These are phyloP conservation scores for Petrocephalus schoutedeni DNA, from an alignment of 2,797 vertebrate genomes.

Conservation along the genomic window DNA sequence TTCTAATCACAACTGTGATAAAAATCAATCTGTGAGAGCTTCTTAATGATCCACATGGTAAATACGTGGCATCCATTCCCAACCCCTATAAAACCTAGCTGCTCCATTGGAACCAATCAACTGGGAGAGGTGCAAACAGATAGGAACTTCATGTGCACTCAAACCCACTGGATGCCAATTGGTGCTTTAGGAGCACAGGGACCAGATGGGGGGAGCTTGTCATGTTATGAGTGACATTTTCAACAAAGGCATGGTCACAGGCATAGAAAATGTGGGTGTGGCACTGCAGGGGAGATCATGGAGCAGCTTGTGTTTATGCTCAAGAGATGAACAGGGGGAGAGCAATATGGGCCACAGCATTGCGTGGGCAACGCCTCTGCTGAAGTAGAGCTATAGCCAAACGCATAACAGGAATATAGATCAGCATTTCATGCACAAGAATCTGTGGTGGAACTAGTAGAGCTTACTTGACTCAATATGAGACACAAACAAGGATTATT, in stretches of 20 bases:
- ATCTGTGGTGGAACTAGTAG: neutral
- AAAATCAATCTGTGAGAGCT: conserved; percentile 1
- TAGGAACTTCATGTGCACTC: conserved; percentile 33
- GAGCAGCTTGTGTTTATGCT: conserved; percentile 28
- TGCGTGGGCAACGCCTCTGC: neutral
- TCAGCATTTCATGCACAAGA: neutral
- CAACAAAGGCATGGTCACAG: conserved; percentile 30
- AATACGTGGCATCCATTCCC: neutral
- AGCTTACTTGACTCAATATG: neutral
- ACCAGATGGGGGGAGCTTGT: conserved; percentile 36
- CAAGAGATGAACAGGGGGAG: neutral
- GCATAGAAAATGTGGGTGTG: conserved; percentile 31
- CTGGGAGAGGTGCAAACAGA: conserved; percentile 7
- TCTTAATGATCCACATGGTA: neutral
- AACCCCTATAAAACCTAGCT: neutral
- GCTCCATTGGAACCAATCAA: neutral
- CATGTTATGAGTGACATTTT: conserved; percentile 41
- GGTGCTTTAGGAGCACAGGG: conserved; percentile 30
- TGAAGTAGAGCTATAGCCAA: neutral
- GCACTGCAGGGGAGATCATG: conserved; percentile 18
- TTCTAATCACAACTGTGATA: neutral
- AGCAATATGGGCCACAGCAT: neutral
- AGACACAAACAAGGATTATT: neutral
- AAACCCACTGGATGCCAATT: conserved; percentile 28
- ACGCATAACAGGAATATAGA: neutral